Conservation (phyloP, 2,113 vertebrate genomes). For the Erinaceus europaeus region DNA sequence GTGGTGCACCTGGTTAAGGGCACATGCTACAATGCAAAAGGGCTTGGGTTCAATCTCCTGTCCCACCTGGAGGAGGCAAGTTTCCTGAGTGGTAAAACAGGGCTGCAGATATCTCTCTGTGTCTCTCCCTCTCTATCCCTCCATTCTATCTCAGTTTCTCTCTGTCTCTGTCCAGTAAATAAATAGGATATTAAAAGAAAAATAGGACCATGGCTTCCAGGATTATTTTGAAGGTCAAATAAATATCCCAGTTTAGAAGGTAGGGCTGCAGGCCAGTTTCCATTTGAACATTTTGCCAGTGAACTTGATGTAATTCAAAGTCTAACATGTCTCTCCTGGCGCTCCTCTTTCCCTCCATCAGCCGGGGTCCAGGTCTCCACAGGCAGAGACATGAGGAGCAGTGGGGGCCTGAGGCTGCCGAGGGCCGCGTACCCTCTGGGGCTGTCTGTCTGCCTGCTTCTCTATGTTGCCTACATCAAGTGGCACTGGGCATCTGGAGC, state of each 20-base stretch:
- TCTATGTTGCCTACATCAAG: slow-evolving; percentile 89
- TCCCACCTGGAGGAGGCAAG: too few relatives aligned
- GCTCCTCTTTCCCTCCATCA: slow-evolving; percentile 19
- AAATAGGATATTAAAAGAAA: too few relatives aligned
- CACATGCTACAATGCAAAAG: too few relatives aligned
- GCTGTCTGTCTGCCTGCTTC: slow-evolving; percentile 82
- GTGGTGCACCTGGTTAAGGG: too few relatives aligned
- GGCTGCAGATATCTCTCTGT: too few relatives aligned
- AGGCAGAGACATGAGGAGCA: slow-evolving; percentile 62
- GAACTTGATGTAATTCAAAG: not conserved
- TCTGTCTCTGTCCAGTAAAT: too few relatives aligned
- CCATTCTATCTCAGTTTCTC: too few relatives aligned
- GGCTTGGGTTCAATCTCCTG: too few relatives aligned
- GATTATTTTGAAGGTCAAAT: not conserved
- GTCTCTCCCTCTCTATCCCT: too few relatives aligned
- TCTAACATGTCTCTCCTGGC: not conserved
- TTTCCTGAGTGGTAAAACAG: too few relatives aligned
- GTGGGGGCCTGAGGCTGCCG: slow-evolving; percentile 88
- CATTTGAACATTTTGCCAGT: not conserved
- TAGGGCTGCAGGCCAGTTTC: not conserved
- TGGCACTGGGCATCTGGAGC: slow-evolving; percentile 79
- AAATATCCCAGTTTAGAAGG: too few relatives aligned
- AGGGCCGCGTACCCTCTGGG: slow-evolving; percentile 85
- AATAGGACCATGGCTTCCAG: not conserved
- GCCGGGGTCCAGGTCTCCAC: not conserved